Evolutionary conservation across 2,113 vertebrate species (phyloP).

Genomic region (Platysternon megacephalum): DNA sequence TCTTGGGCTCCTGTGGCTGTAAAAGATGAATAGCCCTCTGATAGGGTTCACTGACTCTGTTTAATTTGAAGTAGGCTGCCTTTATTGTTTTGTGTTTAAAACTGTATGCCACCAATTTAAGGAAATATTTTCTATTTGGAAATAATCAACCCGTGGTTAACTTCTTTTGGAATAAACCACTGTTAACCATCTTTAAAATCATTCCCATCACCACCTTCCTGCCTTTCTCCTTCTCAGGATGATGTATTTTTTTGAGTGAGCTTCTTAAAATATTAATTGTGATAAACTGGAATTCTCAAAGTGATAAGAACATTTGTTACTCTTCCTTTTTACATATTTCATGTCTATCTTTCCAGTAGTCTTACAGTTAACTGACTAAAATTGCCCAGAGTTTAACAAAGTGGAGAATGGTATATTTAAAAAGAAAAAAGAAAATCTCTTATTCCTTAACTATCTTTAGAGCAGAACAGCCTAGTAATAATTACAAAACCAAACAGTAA

Average conservation of each 20-base stretch:
- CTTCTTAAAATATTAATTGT: not conserved
- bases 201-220: not conserved
- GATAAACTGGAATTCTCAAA: not conserved
- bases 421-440: not conserved
- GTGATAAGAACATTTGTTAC: not conserved
- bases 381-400: not conserved
- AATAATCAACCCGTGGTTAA: constrained; percentile 71
- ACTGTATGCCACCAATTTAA: constrained; percentile 66
- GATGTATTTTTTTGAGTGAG: not conserved
- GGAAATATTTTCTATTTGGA: constrained; percentile 75
- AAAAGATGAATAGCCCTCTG: constrained; percentile 76
- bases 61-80: constrained; percentile 65
- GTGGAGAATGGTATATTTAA: not conserved
- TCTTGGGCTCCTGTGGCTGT: constrained; percentile 72
- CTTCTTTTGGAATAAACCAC: constrained; percentile 71
- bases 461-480: not conserved
- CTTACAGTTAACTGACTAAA: not conserved
- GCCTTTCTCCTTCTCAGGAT: not conserved
- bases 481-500: not conserved
- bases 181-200: constrained; percentile 44
- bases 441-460: not conserved
- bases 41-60: constrained; percentile 72
- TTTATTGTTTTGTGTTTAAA: constrained; percentile 69
- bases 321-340: not conserved
- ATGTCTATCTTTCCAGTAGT: not conserved